These are phyloP conservation scores for Plemyria rubiginata DNA, from an alignment of 2,888 invertebrate genomes.

Conservation along the genomic window DNA sequence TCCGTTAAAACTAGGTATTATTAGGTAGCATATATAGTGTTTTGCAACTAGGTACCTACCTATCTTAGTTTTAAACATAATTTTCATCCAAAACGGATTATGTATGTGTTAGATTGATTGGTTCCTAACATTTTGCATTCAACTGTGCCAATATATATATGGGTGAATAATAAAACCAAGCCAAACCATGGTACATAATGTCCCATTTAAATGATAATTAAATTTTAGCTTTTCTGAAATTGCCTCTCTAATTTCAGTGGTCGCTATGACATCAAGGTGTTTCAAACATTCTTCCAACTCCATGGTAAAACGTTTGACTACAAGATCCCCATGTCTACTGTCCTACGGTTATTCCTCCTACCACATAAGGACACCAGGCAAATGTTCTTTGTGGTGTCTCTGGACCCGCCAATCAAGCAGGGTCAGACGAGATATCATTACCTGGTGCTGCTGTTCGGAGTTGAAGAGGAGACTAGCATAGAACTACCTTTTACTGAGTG, in stretches of 20 bases:
- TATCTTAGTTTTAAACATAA: no score
- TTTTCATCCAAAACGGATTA: no score
- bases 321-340: conserved; percentile 99
- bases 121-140: no score
- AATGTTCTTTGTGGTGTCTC: conserved; percentile 98
- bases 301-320: conserved; percentile 99
- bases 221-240: no score
- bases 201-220: no score
- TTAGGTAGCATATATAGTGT: no score
- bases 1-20: no score
- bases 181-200: no score
- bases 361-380: conserved; percentile 99
- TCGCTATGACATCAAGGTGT: conserved; percentile 98
- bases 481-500: conserved; percentile 97
- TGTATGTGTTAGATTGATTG: no score
- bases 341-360: conserved; percentile 95
- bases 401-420: conserved; percentile 99
- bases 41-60: no score
- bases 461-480: conserved; percentile 96
- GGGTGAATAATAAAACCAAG: no score
- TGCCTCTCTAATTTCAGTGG: conserved; percentile 86
- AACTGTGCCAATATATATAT: no score
- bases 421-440: conserved; percentile 99
- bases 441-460: conserved; percentile 96
- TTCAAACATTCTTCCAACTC: conserved; percentile 87